A percentile compares a stretch with the other conserved stretches of the same genome.
Evolutionary conservation across 92 coral and sea anemone species (phyloP).

Genomic region (Umimayanthus kanabou): DNA sequence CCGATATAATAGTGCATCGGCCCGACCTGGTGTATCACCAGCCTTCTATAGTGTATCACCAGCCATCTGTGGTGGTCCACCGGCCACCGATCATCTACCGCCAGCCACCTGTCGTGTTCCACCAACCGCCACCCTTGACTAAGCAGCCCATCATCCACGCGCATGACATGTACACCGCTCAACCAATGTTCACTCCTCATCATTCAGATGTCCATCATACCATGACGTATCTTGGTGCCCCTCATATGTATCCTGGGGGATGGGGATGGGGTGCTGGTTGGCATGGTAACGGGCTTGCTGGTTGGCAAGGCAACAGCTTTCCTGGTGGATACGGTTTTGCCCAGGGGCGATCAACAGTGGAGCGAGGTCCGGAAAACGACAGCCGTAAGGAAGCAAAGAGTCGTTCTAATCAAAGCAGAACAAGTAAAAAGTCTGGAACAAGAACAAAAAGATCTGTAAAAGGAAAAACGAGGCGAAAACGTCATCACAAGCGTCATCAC

Average conservation of each 20-base stretch:
- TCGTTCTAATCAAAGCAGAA: not conserved
- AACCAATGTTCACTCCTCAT: slow-evolving; percentile 77
- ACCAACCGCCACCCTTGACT: slow-evolving; percentile 95
- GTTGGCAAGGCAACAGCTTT: slow-evolving; percentile 12
- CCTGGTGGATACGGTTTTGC: slow-evolving; percentile 43
- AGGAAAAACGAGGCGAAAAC: slow-evolving; percentile 35
- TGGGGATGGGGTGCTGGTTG: slow-evolving; percentile 75
- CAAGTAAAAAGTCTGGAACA: slow-evolving; percentile 18
- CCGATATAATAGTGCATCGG: slow-evolving; percentile 85
- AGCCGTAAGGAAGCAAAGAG: slow-evolving; percentile 18
- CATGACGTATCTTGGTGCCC: slow-evolving; percentile 81
- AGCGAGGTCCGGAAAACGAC: slow-evolving; percentile 22
- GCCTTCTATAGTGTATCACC: slow-evolving; percentile 94
- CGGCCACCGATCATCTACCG: slow-evolving; percentile 91
- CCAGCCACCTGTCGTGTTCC: slow-evolving; percentile 95
- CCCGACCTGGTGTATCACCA: slow-evolving; percentile 93
- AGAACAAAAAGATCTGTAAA: slow-evolving; percentile 45
- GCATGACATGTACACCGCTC: slow-evolving; percentile 79
- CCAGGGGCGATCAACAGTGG: slow-evolving; percentile 77
- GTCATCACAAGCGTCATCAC: slow-evolving; percentile 29
- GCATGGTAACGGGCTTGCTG: slow-evolving; percentile 44
- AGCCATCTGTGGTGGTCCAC: slow-evolving; percentile 94
- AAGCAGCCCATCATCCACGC: slow-evolving; percentile 81
- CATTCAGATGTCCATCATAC: slow-evolving; percentile 70
- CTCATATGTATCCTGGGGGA: slow-evolving; percentile 82